phyloP scores from a whole-genome alignment of 2,113 vertebrate genomes.

The Erythrolamprus reginae region DNA sequence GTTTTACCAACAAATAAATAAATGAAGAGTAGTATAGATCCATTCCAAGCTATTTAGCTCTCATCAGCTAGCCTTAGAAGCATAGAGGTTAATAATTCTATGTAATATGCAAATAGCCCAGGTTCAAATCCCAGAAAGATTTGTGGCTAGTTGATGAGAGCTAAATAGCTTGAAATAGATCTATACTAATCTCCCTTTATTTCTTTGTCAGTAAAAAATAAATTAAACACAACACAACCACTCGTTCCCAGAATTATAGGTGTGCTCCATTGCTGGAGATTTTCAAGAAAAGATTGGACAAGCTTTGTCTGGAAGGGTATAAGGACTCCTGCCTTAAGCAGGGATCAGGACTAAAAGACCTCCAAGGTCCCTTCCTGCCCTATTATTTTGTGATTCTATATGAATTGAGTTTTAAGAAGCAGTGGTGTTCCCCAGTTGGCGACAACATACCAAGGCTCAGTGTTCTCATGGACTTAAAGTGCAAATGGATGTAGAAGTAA shows the following conservation, averaged over 20 bases:
- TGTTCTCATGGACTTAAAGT: conserved; percentile 47
- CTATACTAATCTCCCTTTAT: no score
- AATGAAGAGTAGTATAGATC: no score
- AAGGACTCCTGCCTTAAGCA: background rate
- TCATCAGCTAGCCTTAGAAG: no score
- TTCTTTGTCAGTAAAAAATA: no score
- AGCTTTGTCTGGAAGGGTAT: background rate
- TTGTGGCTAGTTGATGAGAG: no score
- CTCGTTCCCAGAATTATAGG: background rate
- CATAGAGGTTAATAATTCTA: no score
- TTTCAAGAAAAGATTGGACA: background rate
- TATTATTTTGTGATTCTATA: background rate
- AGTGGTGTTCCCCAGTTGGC: conserved; percentile 51
- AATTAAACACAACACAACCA: no score
- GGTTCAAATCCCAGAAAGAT: no score
- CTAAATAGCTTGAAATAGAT: no score
- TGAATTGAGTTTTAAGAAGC: conserved; percentile 50
- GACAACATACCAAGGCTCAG: conserved; percentile 47
- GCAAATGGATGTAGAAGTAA: conserved; percentile 50
- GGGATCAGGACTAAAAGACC: background rate
- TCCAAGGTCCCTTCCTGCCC: background rate
- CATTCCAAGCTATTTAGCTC: no score
- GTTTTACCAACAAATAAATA: no score
- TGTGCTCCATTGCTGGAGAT: background rate
- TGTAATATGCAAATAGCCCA: no score